phyloP scores from a whole-genome alignment of 2,888 invertebrate genomes.

The Xanthorhoe designata region DNA sequence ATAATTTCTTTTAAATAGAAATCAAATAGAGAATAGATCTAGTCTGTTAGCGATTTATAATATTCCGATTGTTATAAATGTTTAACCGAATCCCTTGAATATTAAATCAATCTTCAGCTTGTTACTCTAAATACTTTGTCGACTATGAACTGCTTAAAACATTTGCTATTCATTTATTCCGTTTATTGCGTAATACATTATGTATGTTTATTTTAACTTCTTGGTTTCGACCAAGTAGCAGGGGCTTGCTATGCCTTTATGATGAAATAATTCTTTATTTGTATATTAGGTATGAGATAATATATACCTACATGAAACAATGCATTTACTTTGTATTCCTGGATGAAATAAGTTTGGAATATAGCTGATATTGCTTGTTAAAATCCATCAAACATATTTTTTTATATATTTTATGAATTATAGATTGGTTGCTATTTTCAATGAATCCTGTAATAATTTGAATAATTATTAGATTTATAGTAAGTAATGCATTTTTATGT shows the following conservation, averaged over 20 bases:
- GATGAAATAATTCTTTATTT: not conserved
- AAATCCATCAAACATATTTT: not conserved
- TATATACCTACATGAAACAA: not conserved
- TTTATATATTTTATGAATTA: conserved; percentile 3
- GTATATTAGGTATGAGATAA: not conserved
- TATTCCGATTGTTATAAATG: conserved; percentile 21
- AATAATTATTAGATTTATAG: conserved; percentile 1
- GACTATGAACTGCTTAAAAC: not conserved
- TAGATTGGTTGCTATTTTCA: not conserved
- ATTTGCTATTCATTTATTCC: not conserved
- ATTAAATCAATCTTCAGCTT: not conserved
- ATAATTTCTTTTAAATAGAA: conserved; percentile 5
- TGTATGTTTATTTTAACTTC: no score
- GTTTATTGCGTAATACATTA: not conserved
- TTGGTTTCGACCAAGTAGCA: not conserved
- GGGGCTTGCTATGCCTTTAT: not conserved
- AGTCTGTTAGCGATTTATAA: conserved; percentile 31
- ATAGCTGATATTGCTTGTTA: not conserved
- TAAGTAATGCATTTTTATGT: not conserved
- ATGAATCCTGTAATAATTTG: conserved; percentile 4
- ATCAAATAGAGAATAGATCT: conserved; percentile 27
- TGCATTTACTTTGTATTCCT: conserved; percentile 1
- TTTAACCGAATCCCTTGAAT: conserved; percentile 12
- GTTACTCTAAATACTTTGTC: not conserved
- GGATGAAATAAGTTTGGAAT: not conserved